Conservation (phyloP, 2,797 vertebrate species). For the Pterois miles region DNA sequence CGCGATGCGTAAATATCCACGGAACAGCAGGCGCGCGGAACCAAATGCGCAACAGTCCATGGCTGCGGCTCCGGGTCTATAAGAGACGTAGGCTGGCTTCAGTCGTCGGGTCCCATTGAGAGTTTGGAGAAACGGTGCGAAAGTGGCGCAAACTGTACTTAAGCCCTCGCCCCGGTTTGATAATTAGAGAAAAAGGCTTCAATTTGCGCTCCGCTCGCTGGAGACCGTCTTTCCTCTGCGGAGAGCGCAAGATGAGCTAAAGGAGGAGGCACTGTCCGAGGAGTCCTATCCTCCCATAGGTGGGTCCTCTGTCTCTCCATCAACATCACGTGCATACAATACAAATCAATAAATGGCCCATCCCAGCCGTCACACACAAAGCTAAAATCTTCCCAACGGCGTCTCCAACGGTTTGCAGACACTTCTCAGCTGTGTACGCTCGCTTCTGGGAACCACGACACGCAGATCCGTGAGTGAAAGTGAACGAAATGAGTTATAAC, state of each 20-base stretch:
- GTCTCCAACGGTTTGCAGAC: background rate
- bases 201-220: constrained; percentile 4
- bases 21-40: constrained; percentile 13
- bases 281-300: constrained; percentile 12
- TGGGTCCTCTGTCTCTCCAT: constrained; percentile 13
- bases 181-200: background rate
- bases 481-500: background rate
- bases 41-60: constrained; percentile 56
- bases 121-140: background rate
- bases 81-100: constrained; percentile 17
- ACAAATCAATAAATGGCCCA: background rate
- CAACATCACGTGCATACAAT: background rate
- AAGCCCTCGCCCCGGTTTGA: background rate
- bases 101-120: constrained; percentile 58
- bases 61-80: constrained; percentile 18
- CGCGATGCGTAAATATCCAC: constrained; percentile 54
- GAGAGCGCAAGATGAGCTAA: background rate
- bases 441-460: background rate
- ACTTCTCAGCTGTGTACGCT: background rate
- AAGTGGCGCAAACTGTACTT: constrained; percentile 17
- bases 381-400: background rate
- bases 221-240: background rate
- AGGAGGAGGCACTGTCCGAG: background rate
- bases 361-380: background rate
- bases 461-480: background rate